Percentiles rank a stretch among this genome's conserved stretches.
Conservation (phyloP, 1,140 invertebrate genomes). For the Streblospio benedicti region DNA sequence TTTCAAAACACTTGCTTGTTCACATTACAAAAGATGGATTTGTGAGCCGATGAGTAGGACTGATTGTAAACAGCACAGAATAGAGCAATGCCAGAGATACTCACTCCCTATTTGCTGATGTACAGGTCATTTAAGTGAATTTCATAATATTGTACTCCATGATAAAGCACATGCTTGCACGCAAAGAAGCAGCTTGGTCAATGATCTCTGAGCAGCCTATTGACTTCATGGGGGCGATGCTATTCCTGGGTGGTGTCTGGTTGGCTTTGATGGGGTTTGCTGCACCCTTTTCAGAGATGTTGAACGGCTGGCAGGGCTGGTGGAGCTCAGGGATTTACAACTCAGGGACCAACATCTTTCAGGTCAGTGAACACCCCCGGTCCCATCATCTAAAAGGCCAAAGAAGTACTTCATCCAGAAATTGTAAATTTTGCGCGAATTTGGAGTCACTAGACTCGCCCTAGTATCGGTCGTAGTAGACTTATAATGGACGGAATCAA, state of each 20-base stretch:
- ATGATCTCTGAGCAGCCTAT: not conserved
- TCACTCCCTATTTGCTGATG: not conserved
- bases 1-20: not conserved
- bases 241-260: not conserved
- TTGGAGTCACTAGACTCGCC: too few relatives aligned
- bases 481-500: too few relatives aligned
- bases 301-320: conserved; percentile 16
- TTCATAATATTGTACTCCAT: not conserved
- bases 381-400: too few relatives aligned
- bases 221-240: not conserved
- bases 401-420: too few relatives aligned
- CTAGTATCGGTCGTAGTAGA: too few relatives aligned
- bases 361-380: too few relatives aligned
- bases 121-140: not conserved
- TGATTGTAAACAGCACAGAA: too few relatives aligned
- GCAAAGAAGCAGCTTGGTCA: not conserved
- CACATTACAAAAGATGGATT: not conserved
- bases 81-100: too few relatives aligned
- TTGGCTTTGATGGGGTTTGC: not conserved
- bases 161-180: not conserved
- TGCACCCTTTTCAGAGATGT: conserved; percentile 5
- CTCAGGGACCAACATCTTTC: conserved; percentile 1
- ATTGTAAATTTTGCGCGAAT: too few relatives aligned
- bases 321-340: conserved; percentile 5
- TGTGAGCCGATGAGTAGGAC: too few relatives aligned